Base-by-base conservation (phyloP, 2,888 invertebrate species). In the Clostera curtula region DNA sequence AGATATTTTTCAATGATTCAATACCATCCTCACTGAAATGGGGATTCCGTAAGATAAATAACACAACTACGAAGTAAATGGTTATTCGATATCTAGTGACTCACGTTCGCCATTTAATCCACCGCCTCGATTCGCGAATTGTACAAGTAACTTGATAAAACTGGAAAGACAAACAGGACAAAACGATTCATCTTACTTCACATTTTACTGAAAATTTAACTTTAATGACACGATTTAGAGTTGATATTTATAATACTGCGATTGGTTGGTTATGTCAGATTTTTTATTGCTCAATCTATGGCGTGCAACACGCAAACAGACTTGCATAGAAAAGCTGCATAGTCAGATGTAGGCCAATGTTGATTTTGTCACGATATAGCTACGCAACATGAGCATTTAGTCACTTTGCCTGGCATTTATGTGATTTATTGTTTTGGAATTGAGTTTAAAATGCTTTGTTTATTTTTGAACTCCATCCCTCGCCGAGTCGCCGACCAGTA, bases 231-330 rank as follows among this genome's bases (percentile, higher is more conserved):
- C 1, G 0, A 0, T 0, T 10, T 37, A 38, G 24, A 25, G 44
- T 37, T 28, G 4, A 34, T 3, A 29, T 34, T 56, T 13, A 3
- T 1, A 3, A 31, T 5, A 10, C 11, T 2, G 1, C 4, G 3
- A 5, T 3, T 12, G 3, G 36, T 37, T 29, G 34, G 43, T 48
- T 43, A 38, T 12, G 34, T 27, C 35, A 42, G 36, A 37, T 36
- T 20, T 24, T 27, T 14, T 28, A 26, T 14, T 38, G 49, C 47
- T 28, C 30, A 41, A 11, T 29, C 35, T 27, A 29, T 77, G 39
- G 77, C 77, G 77, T 77, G 77, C 58, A 39, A 53, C 77, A 77
- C 77, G 77, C 77, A 44, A 74, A 40, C 51, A 47, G 35, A 53
- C 53, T 53, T 70, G 74, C 74, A 73, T 69, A 71, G 65, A 61